These are phyloP conservation scores for Julus scanicus DNA, from an alignment of 2,888 invertebrate genomes.

Conservation along the genomic window DNA sequence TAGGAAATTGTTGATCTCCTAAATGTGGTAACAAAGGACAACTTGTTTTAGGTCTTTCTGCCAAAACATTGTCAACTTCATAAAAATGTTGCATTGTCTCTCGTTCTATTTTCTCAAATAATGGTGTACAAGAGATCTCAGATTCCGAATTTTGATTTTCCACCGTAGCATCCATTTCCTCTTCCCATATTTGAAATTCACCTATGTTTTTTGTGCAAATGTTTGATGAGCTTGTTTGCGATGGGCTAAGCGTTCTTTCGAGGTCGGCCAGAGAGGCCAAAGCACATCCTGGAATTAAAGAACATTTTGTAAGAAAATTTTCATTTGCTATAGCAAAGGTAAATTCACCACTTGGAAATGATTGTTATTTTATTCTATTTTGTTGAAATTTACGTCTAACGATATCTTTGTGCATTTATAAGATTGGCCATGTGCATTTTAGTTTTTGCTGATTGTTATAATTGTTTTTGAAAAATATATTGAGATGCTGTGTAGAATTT, in stretches of 20 bases:
- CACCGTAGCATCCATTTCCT: background rate
- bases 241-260: background rate
- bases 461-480: no score
- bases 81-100: background rate
- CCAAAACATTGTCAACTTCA: background rate
- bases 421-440: no score
- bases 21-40: background rate
- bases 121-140: background rate
- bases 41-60: constrained; percentile 13
- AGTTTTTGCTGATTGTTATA: no score
- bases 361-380: background rate
- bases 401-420: no score
- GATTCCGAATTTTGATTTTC: background rate
- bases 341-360: background rate
- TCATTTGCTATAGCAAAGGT: no score
- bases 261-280: background rate
- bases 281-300: background rate
- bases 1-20: background rate
- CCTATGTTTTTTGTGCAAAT: background rate
- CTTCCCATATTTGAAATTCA: background rate
- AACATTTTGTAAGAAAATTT: no score
- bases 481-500: no score
- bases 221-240: background rate
- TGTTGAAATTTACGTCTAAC: no score
- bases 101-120: background rate